These are phyloP conservation scores for Pocillopora meandrina DNA, from an alignment of 92 coral and sea anemone genomes.

Conservation along the genomic window DNA sequence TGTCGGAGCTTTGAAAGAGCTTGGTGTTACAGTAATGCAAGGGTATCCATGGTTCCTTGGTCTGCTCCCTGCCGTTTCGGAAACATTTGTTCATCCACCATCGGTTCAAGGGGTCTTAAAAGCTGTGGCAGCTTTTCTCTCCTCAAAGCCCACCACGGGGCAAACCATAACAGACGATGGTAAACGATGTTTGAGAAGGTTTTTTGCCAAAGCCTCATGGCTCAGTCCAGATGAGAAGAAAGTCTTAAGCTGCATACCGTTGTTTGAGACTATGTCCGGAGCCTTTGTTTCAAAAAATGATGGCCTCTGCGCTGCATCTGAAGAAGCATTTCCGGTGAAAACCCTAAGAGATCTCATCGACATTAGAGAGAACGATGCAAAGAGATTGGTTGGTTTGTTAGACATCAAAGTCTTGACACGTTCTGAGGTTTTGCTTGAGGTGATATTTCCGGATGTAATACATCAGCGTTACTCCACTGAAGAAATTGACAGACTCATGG, in stretches of 20 bases:
- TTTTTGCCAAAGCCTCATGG: conserved; percentile 37
- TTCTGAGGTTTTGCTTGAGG: conserved; percentile 24
- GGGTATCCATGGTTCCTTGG: conserved; percentile 42
- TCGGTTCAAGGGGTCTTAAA: conserved; percentile 48
- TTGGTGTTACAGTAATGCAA: conserved; percentile 62
- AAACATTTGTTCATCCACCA: conserved; percentile 59
- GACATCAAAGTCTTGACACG: conserved; percentile 15
- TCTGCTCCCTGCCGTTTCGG: conserved; percentile 49
- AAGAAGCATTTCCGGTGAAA: conserved; percentile 42
- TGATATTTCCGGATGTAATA: conserved; percentile 41
- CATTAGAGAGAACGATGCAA: conserved; percentile 41
- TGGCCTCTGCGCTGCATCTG: conserved; percentile 38
- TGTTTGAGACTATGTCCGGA: conserved; percentile 57
- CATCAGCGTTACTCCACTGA: conserved; percentile 4
- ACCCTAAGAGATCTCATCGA: conserved; percentile 31
- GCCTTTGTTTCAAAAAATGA: conserved; percentile 29
- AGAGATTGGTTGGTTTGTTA: conserved; percentile 33
- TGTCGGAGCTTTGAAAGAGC: conserved; percentile 11
- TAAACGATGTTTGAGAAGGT: conserved; percentile 45
- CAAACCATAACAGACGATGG: conserved; percentile 27
- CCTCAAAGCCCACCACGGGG: not conserved
- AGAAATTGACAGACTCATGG: conserved; percentile 51
- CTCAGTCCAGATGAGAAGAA: conserved; percentile 19
- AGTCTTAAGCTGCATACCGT: conserved; percentile 39
- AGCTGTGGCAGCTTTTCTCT: conserved; percentile 37